These are phyloP conservation scores for Phocoena sinus DNA, from an alignment of 2,113 vertebrate genomes.

Conservation along the genomic window DNA sequence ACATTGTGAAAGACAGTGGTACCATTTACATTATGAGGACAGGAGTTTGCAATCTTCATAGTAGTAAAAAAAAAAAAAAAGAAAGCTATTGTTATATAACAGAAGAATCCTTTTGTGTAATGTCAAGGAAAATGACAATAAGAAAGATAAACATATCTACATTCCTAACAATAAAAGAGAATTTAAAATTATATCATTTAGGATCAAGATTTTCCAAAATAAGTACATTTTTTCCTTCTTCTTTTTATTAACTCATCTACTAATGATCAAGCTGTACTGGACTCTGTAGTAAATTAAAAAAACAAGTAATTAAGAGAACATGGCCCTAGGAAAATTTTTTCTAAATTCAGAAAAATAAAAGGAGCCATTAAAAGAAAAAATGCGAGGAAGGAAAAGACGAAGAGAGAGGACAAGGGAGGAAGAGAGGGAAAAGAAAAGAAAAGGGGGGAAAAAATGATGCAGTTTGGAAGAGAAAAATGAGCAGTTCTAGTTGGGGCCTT, in stretches of 20 bases:
- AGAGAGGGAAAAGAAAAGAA: neutral
- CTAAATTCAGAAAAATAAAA: neutral
- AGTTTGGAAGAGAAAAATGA: neutral
- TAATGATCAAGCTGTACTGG: neutral
- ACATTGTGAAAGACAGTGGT: neutral
- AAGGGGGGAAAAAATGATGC: neutral
- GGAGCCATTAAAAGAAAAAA: neutral
- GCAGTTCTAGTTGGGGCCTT: neutral
- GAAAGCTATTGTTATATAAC: neutral
- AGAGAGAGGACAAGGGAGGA: too few relatives aligned
- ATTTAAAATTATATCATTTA: neutral
- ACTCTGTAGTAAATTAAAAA: neutral
- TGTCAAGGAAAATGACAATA: neutral
- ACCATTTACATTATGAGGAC: neutral
- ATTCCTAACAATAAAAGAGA: neutral
- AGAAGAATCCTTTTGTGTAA: neutral
- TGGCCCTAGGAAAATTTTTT: neutral
- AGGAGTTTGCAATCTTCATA: neutral
- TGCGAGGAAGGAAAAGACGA: too few relatives aligned
- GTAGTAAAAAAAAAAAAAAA: neutral
- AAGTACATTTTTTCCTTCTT: neutral
- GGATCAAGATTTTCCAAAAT: neutral
- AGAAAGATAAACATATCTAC: neutral
- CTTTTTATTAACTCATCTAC: neutral
- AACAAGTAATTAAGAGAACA: neutral